Conservation (phyloP, 2,888 invertebrate genomes). For the Campoplex nolae region DNA sequence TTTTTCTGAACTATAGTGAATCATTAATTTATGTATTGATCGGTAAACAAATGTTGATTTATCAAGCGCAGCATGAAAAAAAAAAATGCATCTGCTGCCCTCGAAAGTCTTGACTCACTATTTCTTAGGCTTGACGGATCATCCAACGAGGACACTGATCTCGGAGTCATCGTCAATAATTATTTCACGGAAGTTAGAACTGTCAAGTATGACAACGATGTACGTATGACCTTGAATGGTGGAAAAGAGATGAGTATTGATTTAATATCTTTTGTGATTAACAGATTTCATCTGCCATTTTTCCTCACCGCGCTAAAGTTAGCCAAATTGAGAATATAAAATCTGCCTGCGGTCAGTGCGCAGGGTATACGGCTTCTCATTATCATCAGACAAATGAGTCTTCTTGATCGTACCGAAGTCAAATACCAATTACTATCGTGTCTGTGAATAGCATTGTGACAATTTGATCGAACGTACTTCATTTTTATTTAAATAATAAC, state of each 20-base stretch:
- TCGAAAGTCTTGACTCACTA: not conserved
- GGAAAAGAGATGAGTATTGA: not conserved
- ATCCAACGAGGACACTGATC: not conserved
- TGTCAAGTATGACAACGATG: conserved; percentile 69
- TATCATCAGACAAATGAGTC: conserved; percentile 62
- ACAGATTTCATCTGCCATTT: not conserved
- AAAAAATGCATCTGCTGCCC: not conserved
- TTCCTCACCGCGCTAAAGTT: conserved; percentile 65
- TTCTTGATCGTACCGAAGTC: conserved; percentile 63
- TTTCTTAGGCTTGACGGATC: not conserved
- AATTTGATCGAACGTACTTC: not conserved
- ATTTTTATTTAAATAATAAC: not conserved
- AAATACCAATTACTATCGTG: conserved; percentile 66
- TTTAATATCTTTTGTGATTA: not conserved
- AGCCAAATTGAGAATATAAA: conserved; percentile 63
- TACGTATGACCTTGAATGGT: conserved; percentile 62
- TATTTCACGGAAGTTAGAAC: conserved; percentile 65
- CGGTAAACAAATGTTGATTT: not conserved
- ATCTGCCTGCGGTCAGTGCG: conserved; percentile 68
- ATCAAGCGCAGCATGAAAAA: not conserved
- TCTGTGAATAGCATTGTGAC: conserved; percentile 11
- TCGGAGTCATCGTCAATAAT: not conserved
- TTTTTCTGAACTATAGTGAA: not conserved
- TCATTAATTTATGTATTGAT: not conserved
- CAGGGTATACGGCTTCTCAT: conserved; percentile 67